Percentiles rank a stretch among this genome's conserved stretches.
phyloP scores from a whole-genome alignment of 2,797 vertebrate species.

The Pitangus sulphuratus region DNA sequence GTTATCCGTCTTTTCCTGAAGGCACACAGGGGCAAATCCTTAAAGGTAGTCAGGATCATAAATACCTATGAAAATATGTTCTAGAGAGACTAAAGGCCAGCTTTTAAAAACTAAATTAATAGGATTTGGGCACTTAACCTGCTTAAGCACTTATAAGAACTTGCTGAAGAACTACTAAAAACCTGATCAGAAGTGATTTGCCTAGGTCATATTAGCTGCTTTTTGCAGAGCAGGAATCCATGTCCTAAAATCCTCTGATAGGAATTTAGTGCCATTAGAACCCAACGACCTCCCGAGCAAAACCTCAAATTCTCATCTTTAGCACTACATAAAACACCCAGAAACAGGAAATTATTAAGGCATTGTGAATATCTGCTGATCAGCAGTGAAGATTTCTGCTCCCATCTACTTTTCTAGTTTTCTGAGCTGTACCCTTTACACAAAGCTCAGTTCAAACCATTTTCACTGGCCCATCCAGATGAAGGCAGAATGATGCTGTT shows the following conservation, averaged over 20 bases:
- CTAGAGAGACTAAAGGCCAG: not conserved
- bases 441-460: not conserved
- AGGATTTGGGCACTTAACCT: constrained; percentile 37
- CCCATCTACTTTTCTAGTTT: not conserved
- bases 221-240: not conserved
- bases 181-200: constrained; percentile 38
- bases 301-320: not conserved
- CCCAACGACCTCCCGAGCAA: not conserved
- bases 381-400: not conserved
- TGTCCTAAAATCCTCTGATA: not conserved
- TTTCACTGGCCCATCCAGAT: not conserved
- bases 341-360: not conserved
- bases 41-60: constrained; percentile 17
- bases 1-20: not conserved
- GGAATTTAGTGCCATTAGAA: not conserved
- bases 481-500: not conserved
- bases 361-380: not conserved
- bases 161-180: constrained; percentile 31
- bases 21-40: not conserved
- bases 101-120: constrained; percentile 50
- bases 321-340: not conserved
- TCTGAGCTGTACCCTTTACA: not conserved
- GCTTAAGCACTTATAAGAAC: constrained; percentile 18
- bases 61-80: constrained; percentile 31
- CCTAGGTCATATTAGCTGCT: not conserved